These are phyloP conservation scores for Desoria tigrina DNA, from an alignment of 2,888 invertebrate genomes.

Conservation along the genomic window DNA sequence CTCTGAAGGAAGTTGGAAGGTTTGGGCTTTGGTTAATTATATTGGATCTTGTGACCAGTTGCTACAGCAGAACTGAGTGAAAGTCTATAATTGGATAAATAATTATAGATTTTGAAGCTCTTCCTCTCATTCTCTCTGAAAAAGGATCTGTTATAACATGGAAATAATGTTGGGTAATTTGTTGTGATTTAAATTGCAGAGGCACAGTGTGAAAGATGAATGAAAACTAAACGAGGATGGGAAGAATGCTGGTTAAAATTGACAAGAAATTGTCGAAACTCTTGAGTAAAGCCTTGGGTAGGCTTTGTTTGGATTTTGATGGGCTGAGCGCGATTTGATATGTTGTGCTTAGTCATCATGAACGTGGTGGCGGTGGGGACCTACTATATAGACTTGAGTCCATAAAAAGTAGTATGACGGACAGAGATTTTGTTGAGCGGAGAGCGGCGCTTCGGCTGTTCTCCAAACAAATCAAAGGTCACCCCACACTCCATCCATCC, in stretches of 20 bases:
- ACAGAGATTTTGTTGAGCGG: neutral
- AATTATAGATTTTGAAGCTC: constrained; percentile 27
- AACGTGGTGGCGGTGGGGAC: constrained; percentile 42
- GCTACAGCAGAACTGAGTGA: too few relatives aligned
- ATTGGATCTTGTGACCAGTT: too few relatives aligned
- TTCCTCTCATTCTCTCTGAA: too few relatives aligned
- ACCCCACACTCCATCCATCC: constrained; percentile 32
- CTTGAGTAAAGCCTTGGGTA: too few relatives aligned
- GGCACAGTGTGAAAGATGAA: constrained; percentile 50
- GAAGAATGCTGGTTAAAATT: constrained; percentile 37
- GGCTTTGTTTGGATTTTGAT: too few relatives aligned
- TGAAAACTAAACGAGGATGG: constrained; percentile 22
- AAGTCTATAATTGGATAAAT: constrained; percentile 30
- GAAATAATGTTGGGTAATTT: constrained; percentile 36
- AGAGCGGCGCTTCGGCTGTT: constrained; percentile 24
- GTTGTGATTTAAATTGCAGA: constrained; percentile 51
- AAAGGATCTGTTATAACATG: neutral
- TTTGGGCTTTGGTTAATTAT: too few relatives aligned
- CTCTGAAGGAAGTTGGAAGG: too few relatives aligned
- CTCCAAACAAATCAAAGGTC: constrained; percentile 41
- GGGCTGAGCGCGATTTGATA: constrained; percentile 32
- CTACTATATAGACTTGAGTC: constrained; percentile 40
- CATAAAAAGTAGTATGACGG: constrained; percentile 19
- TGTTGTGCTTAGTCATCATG: constrained; percentile 35
- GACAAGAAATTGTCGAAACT: constrained; percentile 10